Conservation (phyloP, 2,888 invertebrate species). For the Alviniconcha strummeri region DNA sequence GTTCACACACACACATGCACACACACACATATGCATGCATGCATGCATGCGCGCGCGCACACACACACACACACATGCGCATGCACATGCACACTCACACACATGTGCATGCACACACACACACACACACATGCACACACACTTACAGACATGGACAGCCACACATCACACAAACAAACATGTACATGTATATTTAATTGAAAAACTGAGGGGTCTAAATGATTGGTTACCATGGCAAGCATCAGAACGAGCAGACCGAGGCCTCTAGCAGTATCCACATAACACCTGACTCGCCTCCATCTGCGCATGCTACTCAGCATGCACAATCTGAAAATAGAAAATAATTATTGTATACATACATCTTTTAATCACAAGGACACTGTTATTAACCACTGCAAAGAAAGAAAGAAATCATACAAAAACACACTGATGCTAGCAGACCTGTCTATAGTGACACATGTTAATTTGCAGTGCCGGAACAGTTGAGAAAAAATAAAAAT, state of each 20-base stretch:
- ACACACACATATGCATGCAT: no score
- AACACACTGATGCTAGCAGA: neutral
- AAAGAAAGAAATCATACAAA: neutral
- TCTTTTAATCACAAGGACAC: neutral
- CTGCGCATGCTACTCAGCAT: constrained; percentile 28
- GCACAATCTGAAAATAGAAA: neutral
- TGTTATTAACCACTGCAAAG: neutral
- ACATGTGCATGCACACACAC: neutral
- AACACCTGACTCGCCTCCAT: constrained; percentile 30
- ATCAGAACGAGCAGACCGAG: constrained; percentile 11
- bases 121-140: neutral
- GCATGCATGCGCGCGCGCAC: no score
- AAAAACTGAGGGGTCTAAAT: no score
- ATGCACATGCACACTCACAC: no score
- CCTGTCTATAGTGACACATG: no score
- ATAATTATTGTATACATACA: neutral
- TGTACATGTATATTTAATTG: no score
- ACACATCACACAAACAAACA: no score
- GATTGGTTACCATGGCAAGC: constrained; percentile 11
- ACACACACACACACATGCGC: no score
- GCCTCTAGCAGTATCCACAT: constrained; percentile 26
- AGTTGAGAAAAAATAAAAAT: no score
- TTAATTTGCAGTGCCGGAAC: no score
- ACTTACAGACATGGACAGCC: neutral
- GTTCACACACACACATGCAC: no score